phyloP scores from a whole-genome alignment of 1,140 invertebrate genomes.

The Rhizoglyphus robini region DNA sequence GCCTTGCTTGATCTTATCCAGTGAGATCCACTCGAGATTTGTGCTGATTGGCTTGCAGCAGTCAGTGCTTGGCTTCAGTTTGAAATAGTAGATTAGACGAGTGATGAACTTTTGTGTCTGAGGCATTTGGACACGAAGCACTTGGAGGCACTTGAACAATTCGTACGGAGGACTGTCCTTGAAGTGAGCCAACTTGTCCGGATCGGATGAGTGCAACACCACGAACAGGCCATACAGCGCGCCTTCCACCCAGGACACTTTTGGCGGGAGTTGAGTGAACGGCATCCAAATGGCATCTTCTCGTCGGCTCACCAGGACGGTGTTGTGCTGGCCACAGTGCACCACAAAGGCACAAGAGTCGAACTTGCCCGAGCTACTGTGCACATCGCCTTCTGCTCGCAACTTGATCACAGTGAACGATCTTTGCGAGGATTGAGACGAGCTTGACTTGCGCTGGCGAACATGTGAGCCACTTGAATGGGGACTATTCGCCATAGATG shows the following conservation, averaged over 20 bases:
- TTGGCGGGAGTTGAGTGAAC: background rate
- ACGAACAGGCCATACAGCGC: background rate
- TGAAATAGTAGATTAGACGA: constrained; percentile 9
- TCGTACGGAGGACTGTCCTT: background rate
- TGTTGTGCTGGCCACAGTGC: background rate
- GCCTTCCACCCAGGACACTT: background rate
- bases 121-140: constrained; percentile 12
- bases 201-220: background rate
- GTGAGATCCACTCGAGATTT: background rate
- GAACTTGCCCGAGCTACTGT: background rate
- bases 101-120: constrained; percentile 11
- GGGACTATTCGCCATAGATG: no score
- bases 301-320: background rate
- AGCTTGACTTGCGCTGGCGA: no score
- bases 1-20: background rate
- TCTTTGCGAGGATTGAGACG: no score
- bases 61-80: background rate
- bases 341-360: background rate
- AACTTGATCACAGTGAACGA: no score
- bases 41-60: background rate
- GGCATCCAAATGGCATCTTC: constrained; percentile 4
- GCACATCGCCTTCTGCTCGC: background rate
- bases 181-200: background rate
- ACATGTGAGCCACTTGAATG: no score
- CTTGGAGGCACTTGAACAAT: background rate